These are phyloP conservation scores for Scrobipalpa costella DNA, from an alignment of 2,888 invertebrate genomes.

Conservation along the genomic window DNA sequence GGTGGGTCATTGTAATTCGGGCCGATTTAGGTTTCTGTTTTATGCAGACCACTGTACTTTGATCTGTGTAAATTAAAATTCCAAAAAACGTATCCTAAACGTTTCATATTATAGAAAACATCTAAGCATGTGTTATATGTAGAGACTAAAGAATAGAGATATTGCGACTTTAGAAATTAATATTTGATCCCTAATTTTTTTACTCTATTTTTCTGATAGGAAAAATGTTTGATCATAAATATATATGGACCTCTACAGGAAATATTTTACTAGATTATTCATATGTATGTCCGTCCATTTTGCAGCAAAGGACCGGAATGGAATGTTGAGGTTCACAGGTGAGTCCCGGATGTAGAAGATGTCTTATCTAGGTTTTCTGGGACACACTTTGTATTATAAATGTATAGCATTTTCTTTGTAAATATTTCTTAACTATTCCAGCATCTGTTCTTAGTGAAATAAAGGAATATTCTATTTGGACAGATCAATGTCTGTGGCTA, in stretches of 20 bases:
- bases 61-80: not conserved
- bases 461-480: no score
- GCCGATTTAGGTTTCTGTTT: slow-evolving; percentile 6
- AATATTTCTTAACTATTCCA: not conserved
- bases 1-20: slow-evolving; percentile 24
- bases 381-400: not conserved
- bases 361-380: not conserved
- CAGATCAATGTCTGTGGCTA: no score
- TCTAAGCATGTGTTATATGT: no score
- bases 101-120: no score
- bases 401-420: slow-evolving; percentile 10
- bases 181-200: no score
- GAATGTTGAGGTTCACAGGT: slow-evolving; percentile 59
- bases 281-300: slow-evolving; percentile 24
- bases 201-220: no score
- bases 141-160: not conserved
- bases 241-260: no score
- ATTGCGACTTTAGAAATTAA: no score
- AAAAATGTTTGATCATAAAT: no score
- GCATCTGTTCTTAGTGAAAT: no score
- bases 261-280: not conserved
- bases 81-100: no score
- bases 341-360: slow-evolving; percentile 37
- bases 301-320: slow-evolving; percentile 47
- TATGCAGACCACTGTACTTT: slow-evolving; percentile 17